Conservation (phyloP, 2,113 vertebrate genomes). For the Lethenteron reissneri region DNA sequence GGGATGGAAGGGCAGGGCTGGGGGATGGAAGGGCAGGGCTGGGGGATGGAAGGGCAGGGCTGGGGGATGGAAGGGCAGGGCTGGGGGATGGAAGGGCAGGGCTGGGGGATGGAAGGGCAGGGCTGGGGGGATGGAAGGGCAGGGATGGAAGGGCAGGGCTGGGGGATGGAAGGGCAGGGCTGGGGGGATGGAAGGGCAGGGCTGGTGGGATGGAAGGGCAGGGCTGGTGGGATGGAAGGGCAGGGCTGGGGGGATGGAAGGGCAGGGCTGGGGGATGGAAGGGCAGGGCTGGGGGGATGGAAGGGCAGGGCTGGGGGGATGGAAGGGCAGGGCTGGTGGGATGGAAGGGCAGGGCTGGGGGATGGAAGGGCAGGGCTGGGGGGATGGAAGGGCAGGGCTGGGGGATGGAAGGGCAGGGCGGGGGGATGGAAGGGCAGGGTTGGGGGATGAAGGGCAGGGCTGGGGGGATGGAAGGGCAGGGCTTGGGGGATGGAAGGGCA, state of each 20-base stretch:
- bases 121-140: not conserved
- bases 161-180: not conserved
- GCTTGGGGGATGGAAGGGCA: too few relatives aligned
- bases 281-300: not conserved
- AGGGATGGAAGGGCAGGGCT: not conserved
- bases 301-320: not conserved
- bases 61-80: not conserved
- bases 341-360: too few relatives aligned
- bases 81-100: not conserved
- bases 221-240: not conserved
- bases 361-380: too few relatives aligned
- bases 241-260: not conserved
- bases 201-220: not conserved
- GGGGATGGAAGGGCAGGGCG: not conserved
- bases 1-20: not conserved
- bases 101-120: not conserved
- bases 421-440: too few relatives aligned
- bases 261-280: not conserved
- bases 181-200: not conserved
- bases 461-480: too few relatives aligned
- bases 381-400: too few relatives aligned
- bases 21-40: not conserved
- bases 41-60: not conserved
- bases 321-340: too few relatives aligned
- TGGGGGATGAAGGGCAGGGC: too few relatives aligned